These are phyloP conservation scores for Sitta europaea DNA, from an alignment of 2,113 vertebrate genomes.

Conservation along the genomic window DNA sequence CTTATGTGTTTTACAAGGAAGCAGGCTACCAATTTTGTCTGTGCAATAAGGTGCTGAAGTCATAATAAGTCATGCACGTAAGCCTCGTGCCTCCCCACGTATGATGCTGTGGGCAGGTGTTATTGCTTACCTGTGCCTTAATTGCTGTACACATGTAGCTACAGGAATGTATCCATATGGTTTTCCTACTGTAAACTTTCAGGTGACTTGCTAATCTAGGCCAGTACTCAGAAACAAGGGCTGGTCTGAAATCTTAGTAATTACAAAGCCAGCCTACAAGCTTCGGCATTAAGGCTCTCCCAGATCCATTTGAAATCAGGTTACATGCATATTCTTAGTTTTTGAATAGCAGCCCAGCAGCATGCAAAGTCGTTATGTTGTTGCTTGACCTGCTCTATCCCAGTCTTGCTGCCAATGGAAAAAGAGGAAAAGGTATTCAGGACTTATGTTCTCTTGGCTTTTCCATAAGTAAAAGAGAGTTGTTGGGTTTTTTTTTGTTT, in stretches of 20 bases:
- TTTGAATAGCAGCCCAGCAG: neutral
- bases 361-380: neutral
- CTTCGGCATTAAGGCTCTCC: neutral
- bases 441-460: neutral
- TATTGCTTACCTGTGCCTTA: constrained; percentile 28
- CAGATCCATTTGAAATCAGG: neutral
- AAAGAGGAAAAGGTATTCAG: neutral
- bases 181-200: constrained; percentile 54
- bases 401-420: neutral
- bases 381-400: neutral
- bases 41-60: constrained; percentile 55
- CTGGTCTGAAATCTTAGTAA: neutral
- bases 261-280: neutral
- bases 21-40: constrained; percentile 57
- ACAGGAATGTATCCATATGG: constrained; percentile 46
- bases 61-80: constrained; percentile 29
- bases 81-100: constrained; percentile 61
- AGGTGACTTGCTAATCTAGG: constrained; percentile 22
- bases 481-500: neutral
- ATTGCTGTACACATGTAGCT: constrained; percentile 51
- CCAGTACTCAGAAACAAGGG: neutral
- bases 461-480: neutral
- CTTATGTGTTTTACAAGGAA: constrained; percentile 27
- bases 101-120: constrained; percentile 49
- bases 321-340: neutral